Evolutionary conservation across 2,113 vertebrate genomes (phyloP).

Genomic region (Motacilla tschutschensis): DNA sequence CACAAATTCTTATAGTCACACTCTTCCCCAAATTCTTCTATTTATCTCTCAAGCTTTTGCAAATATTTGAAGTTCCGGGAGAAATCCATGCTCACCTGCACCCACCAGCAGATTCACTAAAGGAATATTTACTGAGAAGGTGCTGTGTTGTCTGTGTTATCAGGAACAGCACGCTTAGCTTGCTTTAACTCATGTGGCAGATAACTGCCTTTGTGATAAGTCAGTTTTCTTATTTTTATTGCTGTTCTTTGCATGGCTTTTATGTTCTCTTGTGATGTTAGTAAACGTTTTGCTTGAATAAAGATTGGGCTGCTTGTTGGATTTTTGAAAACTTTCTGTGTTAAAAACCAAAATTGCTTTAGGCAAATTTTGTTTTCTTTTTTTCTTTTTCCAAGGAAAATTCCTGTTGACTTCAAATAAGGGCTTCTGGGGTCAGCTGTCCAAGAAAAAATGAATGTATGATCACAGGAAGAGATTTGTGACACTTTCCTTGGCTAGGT

Average conservation of each 20-base stretch:
- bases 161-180: not conserved
- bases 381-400: not conserved
- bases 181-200: slow-evolving; percentile 1
- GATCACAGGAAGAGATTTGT: slow-evolving; percentile 8
- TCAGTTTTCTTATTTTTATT: slow-evolving; percentile 14
- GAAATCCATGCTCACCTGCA: not conserved
- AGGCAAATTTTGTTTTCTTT: not conserved
- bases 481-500: not conserved
- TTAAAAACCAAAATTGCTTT: not conserved
- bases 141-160: not conserved
- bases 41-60: not conserved
- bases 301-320: not conserved
- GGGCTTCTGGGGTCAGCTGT: not conserved
- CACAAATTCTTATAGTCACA: not conserved
- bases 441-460: slow-evolving; percentile 1
- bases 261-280: slow-evolving; percentile 17
- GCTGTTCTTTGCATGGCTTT: slow-evolving; percentile 1
- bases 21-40: not conserved
- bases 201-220: slow-evolving; percentile 20
- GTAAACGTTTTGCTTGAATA: slow-evolving; percentile 3
- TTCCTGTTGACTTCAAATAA: slow-evolving; percentile 17
- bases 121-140: slow-evolving; percentile 38
- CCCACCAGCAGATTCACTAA: not conserved
- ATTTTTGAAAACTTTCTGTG: slow-evolving; percentile 1
- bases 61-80: slow-evolving; percentile 49